phyloP scores from a whole-genome alignment of 2,888 invertebrate genomes.

The Arrhopalites spinosus region DNA sequence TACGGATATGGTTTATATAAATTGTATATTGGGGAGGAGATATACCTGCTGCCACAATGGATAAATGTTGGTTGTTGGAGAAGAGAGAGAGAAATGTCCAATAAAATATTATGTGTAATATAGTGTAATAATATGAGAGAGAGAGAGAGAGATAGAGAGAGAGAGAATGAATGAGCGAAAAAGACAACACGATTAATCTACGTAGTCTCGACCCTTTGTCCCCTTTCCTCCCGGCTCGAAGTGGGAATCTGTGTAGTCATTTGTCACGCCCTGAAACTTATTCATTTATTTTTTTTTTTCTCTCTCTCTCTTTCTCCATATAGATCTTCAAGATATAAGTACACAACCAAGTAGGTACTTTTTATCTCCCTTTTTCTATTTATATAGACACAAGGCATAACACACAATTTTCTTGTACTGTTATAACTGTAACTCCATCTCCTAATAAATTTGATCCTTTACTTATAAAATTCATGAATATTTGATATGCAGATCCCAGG shows the following conservation, averaged over 20 bases:
- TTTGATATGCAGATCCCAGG: no score
- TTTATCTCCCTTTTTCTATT: background rate
- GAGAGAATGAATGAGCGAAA: slow-evolving; percentile 14
- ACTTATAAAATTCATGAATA: no score
- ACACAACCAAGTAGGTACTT: background rate
- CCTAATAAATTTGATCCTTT: background rate
- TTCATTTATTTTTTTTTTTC: slow-evolving; percentile 31
- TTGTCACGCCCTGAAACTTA: slow-evolving; percentile 36
- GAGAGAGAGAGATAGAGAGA: background rate
- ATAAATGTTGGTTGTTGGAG: background rate
- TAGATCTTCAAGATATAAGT: background rate
- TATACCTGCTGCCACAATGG: background rate
- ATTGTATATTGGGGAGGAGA: background rate
- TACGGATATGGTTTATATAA: no score
- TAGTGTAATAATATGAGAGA: background rate
- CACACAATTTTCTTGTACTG: background rate
- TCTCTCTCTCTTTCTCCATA: background rate
- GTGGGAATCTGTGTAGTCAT: slow-evolving; percentile 37
- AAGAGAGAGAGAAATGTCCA: background rate
- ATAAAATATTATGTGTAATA: slow-evolving; percentile 9
- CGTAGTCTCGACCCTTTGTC: slow-evolving; percentile 27
- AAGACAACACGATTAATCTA: slow-evolving; percentile 34
- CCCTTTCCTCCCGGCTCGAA: slow-evolving; percentile 34
- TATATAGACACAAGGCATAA: background rate
- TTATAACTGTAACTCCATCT: background rate